A percentile compares a stretch with the other conserved stretches of the same genome.
Conservation (phyloP, 2,888 invertebrate species). For the Drosophila paramelanica region DNA sequence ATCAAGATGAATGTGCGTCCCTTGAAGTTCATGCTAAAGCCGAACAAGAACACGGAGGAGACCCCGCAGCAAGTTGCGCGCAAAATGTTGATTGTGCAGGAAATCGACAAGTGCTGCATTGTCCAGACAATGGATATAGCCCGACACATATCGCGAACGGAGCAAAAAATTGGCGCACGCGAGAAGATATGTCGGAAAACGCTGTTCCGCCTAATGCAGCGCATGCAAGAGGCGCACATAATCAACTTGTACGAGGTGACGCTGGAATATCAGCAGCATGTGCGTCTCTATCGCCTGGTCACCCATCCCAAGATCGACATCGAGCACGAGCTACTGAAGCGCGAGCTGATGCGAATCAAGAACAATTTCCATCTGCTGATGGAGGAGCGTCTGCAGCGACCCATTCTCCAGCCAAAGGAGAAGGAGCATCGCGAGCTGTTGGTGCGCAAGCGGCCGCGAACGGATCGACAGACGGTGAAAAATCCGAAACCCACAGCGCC, state of each 20-base stretch:
- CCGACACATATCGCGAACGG: slow-evolving; percentile 86
- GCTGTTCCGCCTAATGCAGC: slow-evolving; percentile 87
- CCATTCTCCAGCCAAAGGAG: slow-evolving; percentile 5
- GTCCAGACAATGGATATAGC: slow-evolving; percentile 86
- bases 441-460: slow-evolving; percentile 17
- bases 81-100: slow-evolving; percentile 88
- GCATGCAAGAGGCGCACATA: slow-evolving; percentile 85
- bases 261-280: slow-evolving; percentile 64
- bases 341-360: slow-evolving; percentile 79
- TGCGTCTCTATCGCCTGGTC: slow-evolving; percentile 76
- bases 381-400: slow-evolving; percentile 66
- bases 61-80: slow-evolving; percentile 84
- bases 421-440: slow-evolving; percentile 45
- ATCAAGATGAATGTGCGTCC: slow-evolving; percentile 60
- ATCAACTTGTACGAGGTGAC: slow-evolving; percentile 78
- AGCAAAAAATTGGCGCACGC: slow-evolving; percentile 86
- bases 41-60: slow-evolving; percentile 21
- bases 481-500: slow-evolving; percentile 41
- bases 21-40: slow-evolving; percentile 32
- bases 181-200: slow-evolving; percentile 88
- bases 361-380: slow-evolving; percentile 64
- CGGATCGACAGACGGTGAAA: slow-evolving; percentile 4
- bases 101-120: slow-evolving; percentile 87
- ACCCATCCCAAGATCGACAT: slow-evolving; percentile 80
- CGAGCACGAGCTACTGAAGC: slow-evolving; percentile 67